These are phyloP conservation scores for Teleiodes luculella DNA, from an alignment of 2,888 invertebrate species.

Conservation along the genomic window DNA sequence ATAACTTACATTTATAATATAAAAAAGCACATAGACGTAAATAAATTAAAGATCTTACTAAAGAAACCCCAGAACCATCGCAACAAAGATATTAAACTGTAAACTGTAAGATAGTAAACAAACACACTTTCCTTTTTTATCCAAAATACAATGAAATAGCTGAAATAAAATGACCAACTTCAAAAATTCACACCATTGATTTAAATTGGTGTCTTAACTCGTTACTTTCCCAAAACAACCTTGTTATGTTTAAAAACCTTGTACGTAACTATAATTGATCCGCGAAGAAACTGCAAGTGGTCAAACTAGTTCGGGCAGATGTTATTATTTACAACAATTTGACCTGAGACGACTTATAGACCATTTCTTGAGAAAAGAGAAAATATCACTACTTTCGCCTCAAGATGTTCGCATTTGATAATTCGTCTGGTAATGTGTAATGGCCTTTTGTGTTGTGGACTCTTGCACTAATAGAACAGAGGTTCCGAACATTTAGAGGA, in stretches of 20 bases:
- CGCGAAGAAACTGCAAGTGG: constrained; percentile 16
- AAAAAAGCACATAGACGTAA: too few species aligned
- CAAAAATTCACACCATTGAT: background rate
- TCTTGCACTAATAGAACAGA: background rate
- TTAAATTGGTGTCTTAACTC: background rate
- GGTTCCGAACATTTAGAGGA: background rate
- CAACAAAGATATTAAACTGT: too few species aligned
- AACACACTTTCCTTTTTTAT: too few species aligned
- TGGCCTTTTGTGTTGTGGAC: constrained; percentile 11
- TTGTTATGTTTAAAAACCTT: background rate
- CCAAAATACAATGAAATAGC: too few species aligned
- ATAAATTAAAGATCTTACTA: too few species aligned
- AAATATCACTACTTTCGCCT: constrained; percentile 8
- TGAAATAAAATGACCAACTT: too few species aligned
- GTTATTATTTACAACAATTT: background rate
- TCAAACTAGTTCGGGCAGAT: constrained; percentile 8
- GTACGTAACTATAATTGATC: constrained; percentile 2
- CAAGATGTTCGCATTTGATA: constrained; percentile 16
- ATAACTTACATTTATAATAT: too few species aligned
- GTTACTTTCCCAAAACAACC: background rate
- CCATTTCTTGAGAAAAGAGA: constrained; percentile 14
- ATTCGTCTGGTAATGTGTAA: constrained; percentile 8
- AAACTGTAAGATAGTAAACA: too few species aligned
- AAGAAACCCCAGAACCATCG: too few species aligned
- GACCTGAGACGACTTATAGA: background rate